Base-by-base conservation (phyloP, 2,113 vertebrate species). In the Neoarius graeffei region DNA sequence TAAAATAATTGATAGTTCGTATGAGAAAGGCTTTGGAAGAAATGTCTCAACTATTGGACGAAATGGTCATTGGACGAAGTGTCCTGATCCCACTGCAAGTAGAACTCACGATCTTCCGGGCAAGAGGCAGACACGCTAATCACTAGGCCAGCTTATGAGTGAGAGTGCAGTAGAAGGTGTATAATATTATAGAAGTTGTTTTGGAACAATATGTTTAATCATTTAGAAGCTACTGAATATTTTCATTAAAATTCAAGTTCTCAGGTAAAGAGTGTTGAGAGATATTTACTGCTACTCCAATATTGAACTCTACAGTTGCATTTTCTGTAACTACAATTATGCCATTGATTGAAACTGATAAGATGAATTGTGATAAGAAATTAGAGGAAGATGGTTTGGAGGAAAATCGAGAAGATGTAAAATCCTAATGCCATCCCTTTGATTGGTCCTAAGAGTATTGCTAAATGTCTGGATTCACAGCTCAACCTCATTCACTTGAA, bases 391-490 rank as follows among this genome's bases (percentile, higher is more conserved):
- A 27, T 54, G 42, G 4, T 62, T 66, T 59, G 6, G 27, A 82
- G 64, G 23, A 8, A 48, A 35, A 50, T 60, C 35, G 54, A 1
- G 4, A 48, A 82, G 5, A 50, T 35, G 14, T 23, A 48, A 87
- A 87, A 82, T 60, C 64, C 17, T 62, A 81, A 60, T 23, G 42
- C 15, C 25, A 20, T 71, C 15, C 59, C 30, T 87, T n/a, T 83
- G 80, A 74, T 74, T 87, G 54, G 64, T 9, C 54, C 10, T 20
- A 59, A 23, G 52, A 73, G 67, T 30, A 59, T 35, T 60, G 30
- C 79, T 87, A 87, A 87, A 81, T 57, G 56, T 74, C 80, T 64
- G 42, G 54, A 83, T 76, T 83, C 86, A 73, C 35, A 5, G 67
- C 86, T 87, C 50, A 87, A 60, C 14, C 7, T 74, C 66, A 73